Evolutionary conservation across 2,113 vertebrate species (phyloP), one percentile per base, ranked within the genome.

Genomic region (Paradoxurus hermaphroditus): DNA sequence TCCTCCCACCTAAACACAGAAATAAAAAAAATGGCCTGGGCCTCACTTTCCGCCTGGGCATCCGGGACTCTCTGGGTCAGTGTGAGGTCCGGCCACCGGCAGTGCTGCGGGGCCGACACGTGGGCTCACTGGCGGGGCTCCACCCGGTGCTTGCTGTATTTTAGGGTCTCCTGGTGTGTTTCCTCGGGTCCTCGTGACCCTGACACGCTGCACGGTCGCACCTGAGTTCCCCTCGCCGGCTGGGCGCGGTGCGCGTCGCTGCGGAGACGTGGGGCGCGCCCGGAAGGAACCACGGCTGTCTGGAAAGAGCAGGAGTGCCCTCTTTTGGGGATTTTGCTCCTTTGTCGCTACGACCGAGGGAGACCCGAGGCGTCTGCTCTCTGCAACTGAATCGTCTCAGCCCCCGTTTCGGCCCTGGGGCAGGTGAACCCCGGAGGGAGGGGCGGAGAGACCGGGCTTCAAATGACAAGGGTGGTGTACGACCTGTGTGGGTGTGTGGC

Each of bases 181-280:
- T 15, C 53, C 82, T 53, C 23, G 27, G 2, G 2, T 29, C 31
- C 51, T 31, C 73, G 3, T 1, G 18, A 53, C 34, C 62, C 78
- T 3, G 1, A 0, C 29, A 8, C 31, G 31, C 16, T 62, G 70
- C 14, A 5, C 11, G 10, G 6, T 2, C 31, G 18, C 14, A 2
- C 15, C 1, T 1, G 34, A 4, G 12, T n/a, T 21, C 13, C 1
- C 0, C 4, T 14, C 18, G 23, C 1, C 1, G 0, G 3, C 8
- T 7, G 73, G 6, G 41, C 1, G 0, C 73, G 21, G 46, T 4
- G 6, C 16, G 27, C 5, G 0, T 23, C 51, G 34, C 10, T n/a
- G n/a, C 0, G 4, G 29, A 49, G 18, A 41, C 0, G 6, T 3
- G 67, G 0, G 16, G n/a, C 27, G 0, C 4, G 0, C 14, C 16